Conservation (phyloP, 2,888 invertebrate species). For the Brachylomia viminalis region DNA sequence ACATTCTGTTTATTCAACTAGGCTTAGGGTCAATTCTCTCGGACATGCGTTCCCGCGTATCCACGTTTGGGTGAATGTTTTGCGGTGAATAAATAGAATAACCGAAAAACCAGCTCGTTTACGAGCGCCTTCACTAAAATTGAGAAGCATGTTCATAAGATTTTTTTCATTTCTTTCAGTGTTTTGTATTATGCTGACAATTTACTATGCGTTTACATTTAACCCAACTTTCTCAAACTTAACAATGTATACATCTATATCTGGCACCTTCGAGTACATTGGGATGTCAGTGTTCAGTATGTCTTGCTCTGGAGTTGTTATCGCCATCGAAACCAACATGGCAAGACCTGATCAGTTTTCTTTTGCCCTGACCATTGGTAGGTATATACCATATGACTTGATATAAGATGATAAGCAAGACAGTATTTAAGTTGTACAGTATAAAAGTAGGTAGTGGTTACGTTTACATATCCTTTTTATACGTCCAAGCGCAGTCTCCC, state of each 20-base stretch:
- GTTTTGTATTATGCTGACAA: conserved; percentile 70
- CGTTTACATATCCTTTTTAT: too few species aligned
- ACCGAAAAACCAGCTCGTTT: neutral
- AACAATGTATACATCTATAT: fast-evolving
- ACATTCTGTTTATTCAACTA: neutral
- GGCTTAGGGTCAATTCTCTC: neutral
- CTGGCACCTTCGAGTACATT: neutral
- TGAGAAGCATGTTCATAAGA: neutral
- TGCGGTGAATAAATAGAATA: neutral
- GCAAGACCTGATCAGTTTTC: neutral
- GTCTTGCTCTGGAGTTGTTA: conserved; percentile 25
- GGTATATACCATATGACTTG: neutral
- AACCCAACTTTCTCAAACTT: neutral
- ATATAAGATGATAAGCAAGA: too few species aligned
- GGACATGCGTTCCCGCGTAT: neutral
- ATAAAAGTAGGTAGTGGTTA: neutral
- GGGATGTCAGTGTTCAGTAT: conserved; percentile 34
- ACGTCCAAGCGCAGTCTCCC: too few species aligned
- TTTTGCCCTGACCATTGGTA: neutral
- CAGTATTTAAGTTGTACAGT: neutral
- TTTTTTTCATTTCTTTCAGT: conserved; percentile 70
- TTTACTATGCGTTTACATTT: conserved; percentile 71
- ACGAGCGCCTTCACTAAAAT: neutral
- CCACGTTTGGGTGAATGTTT: neutral
- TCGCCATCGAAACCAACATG: conserved; percentile 21